Evolutionary conservation across 2,113 vertebrate genomes (phyloP), one percentile per base, ranked within the genome.

Genomic region (Cairina moschata): DNA sequence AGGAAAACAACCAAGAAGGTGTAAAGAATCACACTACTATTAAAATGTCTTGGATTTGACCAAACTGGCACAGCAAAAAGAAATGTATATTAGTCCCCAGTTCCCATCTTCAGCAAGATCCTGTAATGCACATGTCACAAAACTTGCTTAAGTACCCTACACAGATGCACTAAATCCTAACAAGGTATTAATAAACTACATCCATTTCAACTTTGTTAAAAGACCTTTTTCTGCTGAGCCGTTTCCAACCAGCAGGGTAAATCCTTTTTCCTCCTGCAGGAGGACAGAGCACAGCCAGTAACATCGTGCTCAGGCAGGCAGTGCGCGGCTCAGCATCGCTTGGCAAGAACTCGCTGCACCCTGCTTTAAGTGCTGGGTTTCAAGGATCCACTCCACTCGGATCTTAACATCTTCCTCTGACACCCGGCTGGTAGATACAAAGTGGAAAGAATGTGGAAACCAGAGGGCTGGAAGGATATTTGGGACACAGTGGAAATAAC

Each of bases 241-340:
- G 62, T 95, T 84, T 20, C 62, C 38, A 82, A 29, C 26, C 31
- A 62, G 3, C 18, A 16, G 18, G 18, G 17, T 50, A 88, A 96
- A 92, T 17, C 5, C 7, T 48, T 86, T 77, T 26, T 54, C 25
- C 11, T 79, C 83, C 65, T 76, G 62, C 54, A 36, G 42, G 40
- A 74, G 50, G 46, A 26, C 22, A 65, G 66, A 56, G 23, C 3
- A 4, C 25, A 89, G 73, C 15, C 81, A 93, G 74, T 68, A 52
- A 4, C 5, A 54, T 71, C 58, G 48, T 63, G 66, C 73, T 82
- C 58, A 17, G 29, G 73, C 60, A 63, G 56, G 52, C 65, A 86
- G 42, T 58, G 44, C 25, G 16, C 2, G 0, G 74, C 67, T 68
- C 62, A 8, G 55, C 0, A 4, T 9, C 0, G 0, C 38, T 8